Evolutionary conservation across 1,140 invertebrate genomes (phyloP), one percentile per base, ranked within the genome.

Genomic region (Dryas iulia): DNA sequence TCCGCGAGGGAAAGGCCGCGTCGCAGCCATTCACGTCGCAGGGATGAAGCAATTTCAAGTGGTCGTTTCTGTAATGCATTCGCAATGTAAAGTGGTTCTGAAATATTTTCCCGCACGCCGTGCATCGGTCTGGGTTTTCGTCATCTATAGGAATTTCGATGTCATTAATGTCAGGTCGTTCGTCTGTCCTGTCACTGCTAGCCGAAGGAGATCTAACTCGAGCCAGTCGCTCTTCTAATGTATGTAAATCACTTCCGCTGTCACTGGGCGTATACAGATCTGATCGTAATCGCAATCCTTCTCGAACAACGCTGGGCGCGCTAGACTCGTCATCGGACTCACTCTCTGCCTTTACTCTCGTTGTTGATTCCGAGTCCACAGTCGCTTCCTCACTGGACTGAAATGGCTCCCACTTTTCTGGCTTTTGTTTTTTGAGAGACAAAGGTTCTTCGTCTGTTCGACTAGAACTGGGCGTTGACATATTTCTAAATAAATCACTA

Each of bases 21-120:
- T 97, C 97, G 82, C 97, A 98, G 2, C 97, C 97, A 74, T 96
- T 97, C 0, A 98, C 96, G 66, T 96, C 97, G 90, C 97, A 98
- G 47, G 96, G 96, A 86, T 98, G 97, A 95, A 97, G 97, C 74
- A 98, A 85, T 83, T 98, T 98, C 52, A 98, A 93, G 89, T 98
- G 98, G 12, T 98, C 97, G 84, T 97, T 98, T 90, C 97, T 96
- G 88, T 97, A 98, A 82, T 98, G 97, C 18, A 97, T 97, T 79
- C 98, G 98, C 26, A 98, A 95, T 12, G 96, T 96, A 84, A 98
- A 98, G 87, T 97, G 97, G 86, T 97, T 98, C 81, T 97, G 96
- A 93, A 98, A 98, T 81, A 97, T 94, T 91, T 98, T 97, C n/a
- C 96, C 96, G 84, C 97, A 98, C 3, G 96, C 96, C 0, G 96